Percentiles rank a stretch among this genome's conserved stretches.
Evolutionary conservation across 2,113 vertebrate species (phyloP).

Genomic region (Oceanodroma tethys): DNA sequence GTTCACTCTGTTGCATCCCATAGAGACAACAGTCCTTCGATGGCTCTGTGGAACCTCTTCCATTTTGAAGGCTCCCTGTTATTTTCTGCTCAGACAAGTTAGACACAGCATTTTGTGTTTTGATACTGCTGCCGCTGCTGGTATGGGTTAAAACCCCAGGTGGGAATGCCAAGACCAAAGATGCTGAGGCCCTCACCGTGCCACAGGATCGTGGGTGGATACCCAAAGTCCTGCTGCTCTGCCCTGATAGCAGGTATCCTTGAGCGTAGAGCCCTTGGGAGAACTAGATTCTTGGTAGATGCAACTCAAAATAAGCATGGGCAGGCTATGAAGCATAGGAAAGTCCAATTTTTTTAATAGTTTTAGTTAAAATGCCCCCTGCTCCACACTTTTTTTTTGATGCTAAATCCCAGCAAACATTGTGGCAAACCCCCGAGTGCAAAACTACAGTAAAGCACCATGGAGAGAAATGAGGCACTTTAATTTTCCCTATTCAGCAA

Average conservation of each 20-base stretch:
- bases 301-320: neutral
- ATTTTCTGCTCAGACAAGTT: neutral
- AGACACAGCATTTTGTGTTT: neutral
- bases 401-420: neutral
- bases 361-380: neutral
- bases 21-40: neutral
- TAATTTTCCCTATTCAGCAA: neutral
- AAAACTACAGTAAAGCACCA: neutral
- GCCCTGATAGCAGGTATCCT: neutral
- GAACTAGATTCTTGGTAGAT: neutral
- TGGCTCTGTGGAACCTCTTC: neutral
- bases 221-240: neutral
- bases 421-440: neutral
- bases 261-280: neutral
- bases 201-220: fast-evolving
- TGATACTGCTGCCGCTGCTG: neutral
- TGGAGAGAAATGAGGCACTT: neutral
- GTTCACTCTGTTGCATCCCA: neutral
- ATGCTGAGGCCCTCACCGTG: neutral
- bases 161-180: neutral
- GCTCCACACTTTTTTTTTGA: neutral
- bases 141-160: neutral
- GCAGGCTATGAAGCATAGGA: neutral
- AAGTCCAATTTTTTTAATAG: neutral
- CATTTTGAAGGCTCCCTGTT: neutral